Evolutionary conservation across 1,140 invertebrate species (phyloP).

Genomic region (Bilobella aurantiaca): DNA sequence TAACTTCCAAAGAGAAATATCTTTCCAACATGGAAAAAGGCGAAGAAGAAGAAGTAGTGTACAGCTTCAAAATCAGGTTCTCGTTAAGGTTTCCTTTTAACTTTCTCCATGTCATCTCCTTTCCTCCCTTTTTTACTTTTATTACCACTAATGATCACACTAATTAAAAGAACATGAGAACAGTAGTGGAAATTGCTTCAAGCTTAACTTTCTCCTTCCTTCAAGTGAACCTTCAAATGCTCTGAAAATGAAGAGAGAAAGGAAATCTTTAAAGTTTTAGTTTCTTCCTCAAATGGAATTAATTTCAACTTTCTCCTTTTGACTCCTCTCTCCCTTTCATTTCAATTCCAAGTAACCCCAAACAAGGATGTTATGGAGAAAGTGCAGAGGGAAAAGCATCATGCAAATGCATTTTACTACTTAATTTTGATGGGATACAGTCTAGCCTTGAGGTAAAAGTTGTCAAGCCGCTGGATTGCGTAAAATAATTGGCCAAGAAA

Average conservation of each 20-base stretch:
- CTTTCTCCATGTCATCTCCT: neutral
- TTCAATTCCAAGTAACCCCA: too few relatives aligned
- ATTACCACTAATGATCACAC: slow-evolving; percentile 9
- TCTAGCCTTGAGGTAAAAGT: too few relatives aligned
- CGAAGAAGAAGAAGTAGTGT: neutral
- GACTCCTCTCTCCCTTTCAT: neutral
- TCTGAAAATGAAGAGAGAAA: neutral
- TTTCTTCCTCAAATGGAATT: neutral
- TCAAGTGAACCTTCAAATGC: too few relatives aligned
- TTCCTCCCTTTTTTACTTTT: slow-evolving; percentile 10
- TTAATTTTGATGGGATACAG: too few relatives aligned
- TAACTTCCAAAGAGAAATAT: too few relatives aligned
- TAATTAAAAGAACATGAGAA: slow-evolving; percentile 9
- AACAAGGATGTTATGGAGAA: too few relatives aligned
- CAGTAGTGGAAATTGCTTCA: too few relatives aligned
- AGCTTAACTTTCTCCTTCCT: neutral
- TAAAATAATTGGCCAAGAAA: too few relatives aligned
- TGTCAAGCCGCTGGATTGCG: too few relatives aligned
- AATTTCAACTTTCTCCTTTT: slow-evolving; percentile 8
- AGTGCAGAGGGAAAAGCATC: too few relatives aligned
- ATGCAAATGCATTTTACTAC: too few relatives aligned
- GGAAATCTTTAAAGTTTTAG: neutral
- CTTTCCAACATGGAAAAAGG: slow-evolving; percentile 2
- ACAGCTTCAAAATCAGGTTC: neutral
- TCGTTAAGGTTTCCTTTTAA: neutral